Conservation (phyloP, 2,888 invertebrate species). For the Tetranychus piercei region DNA sequence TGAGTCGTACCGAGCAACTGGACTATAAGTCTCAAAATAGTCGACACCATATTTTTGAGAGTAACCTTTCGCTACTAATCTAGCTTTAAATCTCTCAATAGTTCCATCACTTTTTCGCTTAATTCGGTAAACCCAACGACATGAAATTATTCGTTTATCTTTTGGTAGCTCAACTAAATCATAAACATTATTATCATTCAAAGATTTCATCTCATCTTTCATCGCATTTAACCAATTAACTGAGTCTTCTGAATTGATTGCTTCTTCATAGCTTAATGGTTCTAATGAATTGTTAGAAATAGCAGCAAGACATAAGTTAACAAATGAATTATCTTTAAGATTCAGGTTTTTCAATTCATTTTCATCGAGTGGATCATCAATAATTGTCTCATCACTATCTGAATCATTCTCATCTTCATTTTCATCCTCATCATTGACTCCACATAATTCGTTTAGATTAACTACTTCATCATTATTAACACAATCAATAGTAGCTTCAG, state of each 20-base stretch:
- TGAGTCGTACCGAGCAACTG: constrained; percentile 22
- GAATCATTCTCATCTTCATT: background rate
- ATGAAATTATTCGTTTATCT: background rate
- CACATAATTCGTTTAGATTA: background rate
- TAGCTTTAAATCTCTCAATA: constrained; percentile 33
- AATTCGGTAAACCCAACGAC: constrained; percentile 4
- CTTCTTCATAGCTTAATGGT: background rate
- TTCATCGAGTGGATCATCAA: too few relatives aligned
- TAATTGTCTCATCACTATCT: background rate
- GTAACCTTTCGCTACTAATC: constrained; percentile 25
- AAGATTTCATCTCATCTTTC: background rate
- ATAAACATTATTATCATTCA: background rate
- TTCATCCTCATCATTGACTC: background rate
- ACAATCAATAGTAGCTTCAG: background rate
- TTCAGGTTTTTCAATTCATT: too few relatives aligned
- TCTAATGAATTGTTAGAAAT: too few relatives aligned
- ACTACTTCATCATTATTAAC: background rate
- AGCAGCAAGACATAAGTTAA: too few relatives aligned
- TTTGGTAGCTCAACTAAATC: background rate
- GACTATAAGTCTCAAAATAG: constrained; percentile 25
- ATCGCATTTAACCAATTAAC: background rate
- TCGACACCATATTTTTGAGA: constrained; percentile 15
- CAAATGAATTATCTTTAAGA: too few relatives aligned
- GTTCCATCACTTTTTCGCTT: constrained; percentile 15
- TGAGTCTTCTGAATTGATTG: background rate